Base-by-base conservation (phyloP, 1,140 invertebrate species). In the Cardiocondyla obscurior region DNA sequence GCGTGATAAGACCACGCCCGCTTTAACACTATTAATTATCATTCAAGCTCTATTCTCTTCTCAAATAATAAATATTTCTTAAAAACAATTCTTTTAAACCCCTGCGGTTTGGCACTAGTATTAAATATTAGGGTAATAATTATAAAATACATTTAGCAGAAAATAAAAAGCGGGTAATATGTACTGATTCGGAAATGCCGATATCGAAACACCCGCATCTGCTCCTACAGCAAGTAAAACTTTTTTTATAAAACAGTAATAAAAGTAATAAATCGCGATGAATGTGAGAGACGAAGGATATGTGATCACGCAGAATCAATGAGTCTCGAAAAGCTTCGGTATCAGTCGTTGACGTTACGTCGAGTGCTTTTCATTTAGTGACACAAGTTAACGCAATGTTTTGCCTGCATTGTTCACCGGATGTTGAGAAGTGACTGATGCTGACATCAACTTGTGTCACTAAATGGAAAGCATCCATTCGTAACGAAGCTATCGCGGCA, bases 11-110 rank as follows among this genome's bases (percentile, higher is more conserved):
- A 77, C 60, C 42, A 65, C 30, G 30, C 25, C 33, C 62, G 36
- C 46, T 67, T 79, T 69, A 79, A 79, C 33, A 69, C 74, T 46
- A 79, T 79, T 69, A 79, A 55, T 10, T 64, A 44, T 53, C 46
- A 28, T 16, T 19, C 30, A 39, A 25, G 25, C 28, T 28, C 5
- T 14, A 19, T 16, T 58, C 53, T 25, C 42, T 25, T 19, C 33
- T 7, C 14, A 1, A 39, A 39, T 33, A 30, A 74, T 36, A 16
- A 57, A 57, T 28, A 28, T 10, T 44, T 46, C 44, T 3, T 46
- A 46, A 46, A 46, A 46, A n/a, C 16, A 44, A 44, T 44, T 2
- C 16, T 65, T 3, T 42, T 42, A n/a, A n/a, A n/a, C n/a, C n/a
- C n/a, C n/a, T n/a, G n/a, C n/a, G n/a, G n/a, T n/a, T n/a, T n/a